Conservation (phyloP, 2,888 invertebrate genomes). For the Myathropa florea region DNA sequence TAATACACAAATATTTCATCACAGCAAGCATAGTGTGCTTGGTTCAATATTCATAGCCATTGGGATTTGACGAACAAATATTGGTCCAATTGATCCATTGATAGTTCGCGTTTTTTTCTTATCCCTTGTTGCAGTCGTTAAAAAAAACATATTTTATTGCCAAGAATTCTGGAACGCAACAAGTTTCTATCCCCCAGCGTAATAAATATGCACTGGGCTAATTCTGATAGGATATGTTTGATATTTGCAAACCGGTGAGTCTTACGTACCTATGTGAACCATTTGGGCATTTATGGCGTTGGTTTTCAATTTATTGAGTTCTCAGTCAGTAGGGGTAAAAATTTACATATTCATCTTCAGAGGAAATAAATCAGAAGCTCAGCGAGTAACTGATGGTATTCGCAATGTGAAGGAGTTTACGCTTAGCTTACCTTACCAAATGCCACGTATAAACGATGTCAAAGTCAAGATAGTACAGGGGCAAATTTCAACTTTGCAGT, state of each 20-base stretch:
- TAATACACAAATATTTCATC: not conserved
- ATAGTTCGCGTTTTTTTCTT: too few relatives aligned
- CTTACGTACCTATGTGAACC: too few relatives aligned
- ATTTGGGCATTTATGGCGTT: not conserved
- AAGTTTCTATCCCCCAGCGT: too few relatives aligned
- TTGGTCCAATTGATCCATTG: too few relatives aligned
- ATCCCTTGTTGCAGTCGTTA: not conserved
- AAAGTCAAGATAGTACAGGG: conserved; percentile 28
- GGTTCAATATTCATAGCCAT: conserved; percentile 42
- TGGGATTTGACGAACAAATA: conserved; percentile 18
- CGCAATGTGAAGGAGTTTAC: not conserved
- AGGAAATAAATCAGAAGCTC: conserved; percentile 28
- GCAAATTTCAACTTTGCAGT: not conserved
- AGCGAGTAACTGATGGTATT: not conserved
- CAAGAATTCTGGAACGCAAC: not conserved
- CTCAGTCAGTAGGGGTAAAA: conserved; percentile 1
- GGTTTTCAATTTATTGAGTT: conserved; percentile 42
- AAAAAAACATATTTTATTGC: conserved; percentile 4
- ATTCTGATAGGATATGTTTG: conserved; percentile 18
- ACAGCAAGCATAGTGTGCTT: not conserved
- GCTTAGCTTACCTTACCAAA: conserved; percentile 36
- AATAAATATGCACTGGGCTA: conserved; percentile 49
- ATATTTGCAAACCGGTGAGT: too few relatives aligned
- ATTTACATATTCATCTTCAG: conserved; percentile 10
- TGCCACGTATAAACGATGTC: conserved; percentile 36